Base-by-base conservation (phyloP, 1,140 invertebrate species). In the Drosophila sulfurigaster region DNA sequence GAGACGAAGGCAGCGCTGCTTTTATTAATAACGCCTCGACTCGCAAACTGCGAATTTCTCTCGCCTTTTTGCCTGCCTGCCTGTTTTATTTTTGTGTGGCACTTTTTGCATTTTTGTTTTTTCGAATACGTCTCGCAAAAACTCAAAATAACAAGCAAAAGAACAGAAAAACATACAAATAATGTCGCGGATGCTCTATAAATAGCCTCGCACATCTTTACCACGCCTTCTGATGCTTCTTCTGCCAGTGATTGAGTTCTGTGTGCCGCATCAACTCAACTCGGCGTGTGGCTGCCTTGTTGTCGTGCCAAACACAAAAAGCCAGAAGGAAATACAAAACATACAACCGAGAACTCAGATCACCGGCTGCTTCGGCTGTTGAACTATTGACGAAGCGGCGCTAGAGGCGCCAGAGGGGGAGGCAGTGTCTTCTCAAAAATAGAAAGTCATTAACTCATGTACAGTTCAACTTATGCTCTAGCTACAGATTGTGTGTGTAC, bases 1-100 rank as follows among this genome's bases (percentile, higher is more conserved):
- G 62, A 79, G 72, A 59, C 73, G 54, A 70, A 51, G 38, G 68
- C 85, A 89, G 85, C 85, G 86, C 85, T 85, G 85, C 78, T 85
- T 90, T 85, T 89, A 89, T 89, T 91, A 90, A 90, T 90, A 91
- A 80, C 69, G 64, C 69, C 35, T 38, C 35, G 35, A 3, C 20
- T 10, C 10, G 35, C 35, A 10, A 49, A 71, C 56, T 51, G 35
- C 75, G 72, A 77, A 74, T 54, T 41, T 64, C 68, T 51, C 45
- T 38, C 35, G 35, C 35, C 35, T 38, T 54, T 41, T 64, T 62
- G 45, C 45, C 10, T 10, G 35, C 35, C 35, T 38, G 66, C 60
- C 49, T 64, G 49, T 79, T 78, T 68, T 68, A 63, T 82, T 52
- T 66, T 56, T 59, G 66, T 59, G 66, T 66, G 30, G 48, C 13